These are phyloP conservation scores for Trissoscelio sp. DNA, from an alignment of 2,888 invertebrate species.

Conservation along the genomic window DNA sequence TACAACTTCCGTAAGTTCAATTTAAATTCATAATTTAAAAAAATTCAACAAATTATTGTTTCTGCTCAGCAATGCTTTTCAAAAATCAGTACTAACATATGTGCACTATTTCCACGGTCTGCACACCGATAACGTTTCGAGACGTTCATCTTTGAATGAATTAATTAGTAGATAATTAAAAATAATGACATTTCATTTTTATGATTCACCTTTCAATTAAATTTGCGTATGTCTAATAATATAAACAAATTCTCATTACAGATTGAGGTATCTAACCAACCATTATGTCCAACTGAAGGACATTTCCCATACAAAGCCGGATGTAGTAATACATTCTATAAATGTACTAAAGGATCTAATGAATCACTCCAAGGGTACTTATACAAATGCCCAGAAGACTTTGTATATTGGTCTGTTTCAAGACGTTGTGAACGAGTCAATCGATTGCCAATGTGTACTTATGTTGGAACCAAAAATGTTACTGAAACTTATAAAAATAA, in stretches of 20 bases:
- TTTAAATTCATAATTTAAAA: no score
- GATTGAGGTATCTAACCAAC: constrained; percentile 86
- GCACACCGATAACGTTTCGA: no score
- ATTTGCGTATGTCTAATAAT: no score
- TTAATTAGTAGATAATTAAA: no score
- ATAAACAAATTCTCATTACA: constrained; percentile 84
- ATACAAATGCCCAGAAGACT: constrained; percentile 91
- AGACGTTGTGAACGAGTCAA: constrained; percentile 89
- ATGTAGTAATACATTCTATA: constrained; percentile 89
- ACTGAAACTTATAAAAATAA: constrained; percentile 74
- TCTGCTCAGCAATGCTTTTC: no score
- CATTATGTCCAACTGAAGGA: constrained; percentile 88
- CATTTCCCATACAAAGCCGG: constrained; percentile 88
- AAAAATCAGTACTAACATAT: no score
- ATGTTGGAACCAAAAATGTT: constrained; percentile 70
- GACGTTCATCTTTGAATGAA: no score
- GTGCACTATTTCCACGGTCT: no score
- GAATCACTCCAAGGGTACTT: constrained; percentile 87
- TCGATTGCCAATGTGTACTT: constrained; percentile 86
- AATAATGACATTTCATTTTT: no score
- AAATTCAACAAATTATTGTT: no score
- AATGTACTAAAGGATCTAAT: constrained; percentile 86
- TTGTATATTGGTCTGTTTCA: constrained; percentile 91
- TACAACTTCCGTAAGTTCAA: constrained; percentile 86
- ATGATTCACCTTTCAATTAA: no score